Base-by-base conservation (phyloP, 2,113 vertebrate genomes). In the Erythrocercus mccallii region DNA sequence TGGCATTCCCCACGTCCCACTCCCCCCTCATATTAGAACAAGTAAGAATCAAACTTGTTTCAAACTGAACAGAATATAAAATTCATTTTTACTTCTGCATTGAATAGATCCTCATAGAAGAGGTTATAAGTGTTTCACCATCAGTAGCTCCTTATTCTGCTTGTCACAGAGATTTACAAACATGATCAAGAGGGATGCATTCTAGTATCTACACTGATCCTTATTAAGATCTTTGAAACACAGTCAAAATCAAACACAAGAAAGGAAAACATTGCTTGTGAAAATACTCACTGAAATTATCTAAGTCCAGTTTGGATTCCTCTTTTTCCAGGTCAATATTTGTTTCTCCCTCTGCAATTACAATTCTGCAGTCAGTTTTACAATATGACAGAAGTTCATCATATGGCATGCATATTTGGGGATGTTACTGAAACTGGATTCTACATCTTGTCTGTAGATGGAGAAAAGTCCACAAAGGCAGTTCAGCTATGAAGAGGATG, bases 361-460 rank as follows among this genome's bases (percentile, higher is more conserved):
- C 28, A 48, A 27, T 37, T 84, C 28, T 86, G 48, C 53, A 51
- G 30, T 50, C 27, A 25, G 15, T n/a, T 91, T 37, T 87, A 23
- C 22, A 48, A 19, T 6, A 11, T 13, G 10, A 74, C 18, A 50
- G 9, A 35, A 42, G 47, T 56, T 51, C 35, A 60, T 50, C 0
- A 0, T 31, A 37, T 10, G 31, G 17, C 30, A 9, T 6, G 3
- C 4, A 13, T 58, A 14, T 51, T 58, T 42, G 31, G 14, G 15
- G 3, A 25, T 8, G 8, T 30, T 74, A 51, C 30, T 72, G 44
- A 65, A 76, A 79, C 6, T 24, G 27, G 21, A 18, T 4, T 69
- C 23, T 23, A 1, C 35, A 6, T 12, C n/a, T 33, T 1, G 0
- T 25, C 42, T 42, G 14, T 16, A 86, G 40, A 25, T 5, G 4